Evolutionary conservation across 2,797 vertebrate genomes (phyloP).

Genomic region (Rachycentron canadum): DNA sequence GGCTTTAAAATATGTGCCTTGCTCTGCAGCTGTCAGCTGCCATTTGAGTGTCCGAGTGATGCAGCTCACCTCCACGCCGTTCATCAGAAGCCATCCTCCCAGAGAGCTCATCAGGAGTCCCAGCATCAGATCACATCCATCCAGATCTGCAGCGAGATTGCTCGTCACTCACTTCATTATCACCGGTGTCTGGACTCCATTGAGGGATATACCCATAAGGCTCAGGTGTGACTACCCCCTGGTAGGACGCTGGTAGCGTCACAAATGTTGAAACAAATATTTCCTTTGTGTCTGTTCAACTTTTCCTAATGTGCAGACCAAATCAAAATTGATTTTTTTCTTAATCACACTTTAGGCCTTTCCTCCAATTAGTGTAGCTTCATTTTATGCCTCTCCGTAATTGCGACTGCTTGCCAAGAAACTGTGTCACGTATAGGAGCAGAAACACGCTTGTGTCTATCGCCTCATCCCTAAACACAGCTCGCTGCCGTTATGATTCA

Average conservation of each 20-base stretch:
- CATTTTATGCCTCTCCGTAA: neutral
- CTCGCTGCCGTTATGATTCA: slow-evolving; percentile 36
- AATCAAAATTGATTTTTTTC: neutral
- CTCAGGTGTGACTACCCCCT: neutral
- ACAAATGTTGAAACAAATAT: neutral
- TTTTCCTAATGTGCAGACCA: neutral
- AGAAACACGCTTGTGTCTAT: neutral
- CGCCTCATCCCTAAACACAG: slow-evolving; percentile 18
- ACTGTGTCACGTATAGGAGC: neutral
- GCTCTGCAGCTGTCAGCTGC: neutral
- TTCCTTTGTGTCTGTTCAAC: neutral
- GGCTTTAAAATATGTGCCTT: neutral
- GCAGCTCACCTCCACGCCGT: neutral
- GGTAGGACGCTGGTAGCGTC: neutral
- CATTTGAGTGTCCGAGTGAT: too few species aligned
- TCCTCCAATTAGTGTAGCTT: slow-evolving; percentile 10
- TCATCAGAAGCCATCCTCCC: slow-evolving; percentile 2
- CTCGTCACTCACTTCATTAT: neutral
- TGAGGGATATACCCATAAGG: neutral
- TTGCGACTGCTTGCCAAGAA: slow-evolving; percentile 2
- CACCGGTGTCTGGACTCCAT: neutral
- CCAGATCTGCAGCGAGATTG: neutral
- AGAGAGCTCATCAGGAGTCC: slow-evolving; percentile 15
- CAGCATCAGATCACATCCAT: slow-evolving; percentile 9
- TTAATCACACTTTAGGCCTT: neutral